A percentile compares a stretch with the other conserved stretches of the same genome.
Evolutionary conservation across 2,888 invertebrate species (phyloP).

Genomic region (Hipparchia semele): DNA sequence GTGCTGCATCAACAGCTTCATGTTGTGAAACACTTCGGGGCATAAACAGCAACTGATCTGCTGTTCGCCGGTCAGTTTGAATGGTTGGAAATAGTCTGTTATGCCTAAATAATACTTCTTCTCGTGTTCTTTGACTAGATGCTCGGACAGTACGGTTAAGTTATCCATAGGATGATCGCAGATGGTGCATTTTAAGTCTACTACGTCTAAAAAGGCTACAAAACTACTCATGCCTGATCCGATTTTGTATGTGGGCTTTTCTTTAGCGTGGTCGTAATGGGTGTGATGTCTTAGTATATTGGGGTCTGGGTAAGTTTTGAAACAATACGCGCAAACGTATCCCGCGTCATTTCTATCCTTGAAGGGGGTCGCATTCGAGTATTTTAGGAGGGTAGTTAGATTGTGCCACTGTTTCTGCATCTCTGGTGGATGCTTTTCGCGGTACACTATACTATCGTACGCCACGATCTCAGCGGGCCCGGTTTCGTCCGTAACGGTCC

Average conservation of each 20-base stretch:
- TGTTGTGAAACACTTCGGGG: constrained; percentile 67
- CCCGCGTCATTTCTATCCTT: constrained; percentile 74
- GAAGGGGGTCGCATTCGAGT: constrained; percentile 74
- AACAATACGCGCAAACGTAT: constrained; percentile 74
- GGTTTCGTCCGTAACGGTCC: constrained; percentile 59
- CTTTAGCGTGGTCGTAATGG: constrained; percentile 63
- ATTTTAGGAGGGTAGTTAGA: constrained; percentile 66
- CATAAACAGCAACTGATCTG: constrained; percentile 71
- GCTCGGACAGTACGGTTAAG: constrained; percentile 58
- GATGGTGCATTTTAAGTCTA: constrained; percentile 68
- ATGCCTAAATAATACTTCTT: constrained; percentile 66
- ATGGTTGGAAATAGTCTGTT: constrained; percentile 71
- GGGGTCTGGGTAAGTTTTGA: constrained; percentile 67
- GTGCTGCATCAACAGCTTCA: constrained; percentile 73
- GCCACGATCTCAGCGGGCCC: constrained; percentile 48
- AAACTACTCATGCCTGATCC: constrained; percentile 70
- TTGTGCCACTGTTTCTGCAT: constrained; percentile 79
- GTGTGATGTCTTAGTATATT: constrained; percentile 62
- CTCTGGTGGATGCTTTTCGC: constrained; percentile 63
- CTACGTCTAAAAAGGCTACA: constrained; percentile 71
- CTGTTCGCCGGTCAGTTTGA: constrained; percentile 64
- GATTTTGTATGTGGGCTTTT: constrained; percentile 68
- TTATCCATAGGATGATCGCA: constrained; percentile 61
- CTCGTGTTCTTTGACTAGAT: constrained; percentile 64
- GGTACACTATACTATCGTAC: constrained; percentile 52